phyloP scores from a whole-genome alignment of 1,140 invertebrate genomes.

The Zophobas atratus region DNA sequence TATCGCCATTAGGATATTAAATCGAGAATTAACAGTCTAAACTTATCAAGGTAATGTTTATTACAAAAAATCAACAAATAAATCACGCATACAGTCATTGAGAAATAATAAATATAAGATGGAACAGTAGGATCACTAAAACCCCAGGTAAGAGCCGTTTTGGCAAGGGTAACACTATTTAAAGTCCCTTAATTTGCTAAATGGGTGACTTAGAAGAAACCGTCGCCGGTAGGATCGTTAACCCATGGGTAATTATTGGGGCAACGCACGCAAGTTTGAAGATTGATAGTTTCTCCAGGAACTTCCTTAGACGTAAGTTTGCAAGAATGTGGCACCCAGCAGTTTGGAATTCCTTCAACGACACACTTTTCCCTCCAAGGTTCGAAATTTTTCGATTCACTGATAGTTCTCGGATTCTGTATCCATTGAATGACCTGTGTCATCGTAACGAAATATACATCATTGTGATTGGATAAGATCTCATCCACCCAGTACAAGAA shows the following conservation, averaged over 20 bases:
- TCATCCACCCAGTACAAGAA: conserved; percentile 97
- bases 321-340: conserved; percentile 91
- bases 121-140: conserved; percentile 62
- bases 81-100: conserved; percentile 64
- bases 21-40: conserved; percentile 61
- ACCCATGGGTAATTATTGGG: conserved; percentile 96
- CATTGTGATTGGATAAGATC: conserved; percentile 87
- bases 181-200: conserved; percentile 54
- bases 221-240: conserved; percentile 93
- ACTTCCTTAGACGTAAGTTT: conserved; percentile 93
- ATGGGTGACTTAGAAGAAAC: conserved; percentile 71
- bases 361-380: conserved; percentile 95
- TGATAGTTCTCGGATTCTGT: conserved; percentile 89
- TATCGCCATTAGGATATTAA: conserved; percentile 27
- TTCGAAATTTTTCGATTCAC: conserved; percentile 92
- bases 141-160: conserved; percentile 46
- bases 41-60: conserved; percentile 57
- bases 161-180: conserved; percentile 52
- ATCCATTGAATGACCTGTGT: conserved; percentile 98
- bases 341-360: conserved; percentile 84
- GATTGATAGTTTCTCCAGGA: conserved; percentile 92
- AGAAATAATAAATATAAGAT: conserved; percentile 62
- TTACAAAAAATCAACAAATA: conserved; percentile 62
- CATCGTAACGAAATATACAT: conserved; percentile 98
- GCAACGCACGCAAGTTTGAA: conserved; percentile 94